Base-by-base conservation (phyloP, 2,888 invertebrate species). In the Troides aeacus region DNA sequence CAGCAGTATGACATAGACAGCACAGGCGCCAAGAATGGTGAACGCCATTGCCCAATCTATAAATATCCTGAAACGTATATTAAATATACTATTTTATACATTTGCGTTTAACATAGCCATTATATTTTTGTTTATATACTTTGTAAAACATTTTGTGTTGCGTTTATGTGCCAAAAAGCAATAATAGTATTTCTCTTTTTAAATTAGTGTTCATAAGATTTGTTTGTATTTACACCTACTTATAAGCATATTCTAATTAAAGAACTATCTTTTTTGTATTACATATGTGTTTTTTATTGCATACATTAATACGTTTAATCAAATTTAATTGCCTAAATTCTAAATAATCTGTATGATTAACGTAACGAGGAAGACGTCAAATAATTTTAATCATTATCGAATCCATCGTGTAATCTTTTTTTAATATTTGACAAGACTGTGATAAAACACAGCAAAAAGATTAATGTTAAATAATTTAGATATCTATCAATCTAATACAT, bases 1-100 rank as follows among this genome's bases (percentile, higher is more conserved):
- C 71, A 97, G 94, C 78, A 97, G 94, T 64, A 97, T 96, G 73
- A 96, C 94, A 87, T 97, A 97, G 1, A 97, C 97, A 72, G 96
- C 95, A 69, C 94, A 94, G 64, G 96, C 95, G 78, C 95, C 95
- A 84, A 94, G 94, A 86, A 96, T 96, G 63, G 96, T 96, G 70
- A 95, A 92, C 84, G 95, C 95, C 79, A 96, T 90, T 24, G 95
- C 94, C 78, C 93, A 90, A 80, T 96, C 95, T 75, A 96, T 96
- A 83, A 95, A 94, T 86, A 94, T 94, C 89, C 95, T 96, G 88
- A 84, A 93, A 90, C 74, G 81, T 46, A 62, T 64, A 68, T 66
- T 71, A 61, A 64, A 71, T 60, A 66, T 56, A 69, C 56, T 60
- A 69, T 56, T 62, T 56, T 62, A 56, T 36, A 36, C 46, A 66